Conservation (phyloP, 2,888 invertebrate species). For the Tupiocoris notatus region DNA sequence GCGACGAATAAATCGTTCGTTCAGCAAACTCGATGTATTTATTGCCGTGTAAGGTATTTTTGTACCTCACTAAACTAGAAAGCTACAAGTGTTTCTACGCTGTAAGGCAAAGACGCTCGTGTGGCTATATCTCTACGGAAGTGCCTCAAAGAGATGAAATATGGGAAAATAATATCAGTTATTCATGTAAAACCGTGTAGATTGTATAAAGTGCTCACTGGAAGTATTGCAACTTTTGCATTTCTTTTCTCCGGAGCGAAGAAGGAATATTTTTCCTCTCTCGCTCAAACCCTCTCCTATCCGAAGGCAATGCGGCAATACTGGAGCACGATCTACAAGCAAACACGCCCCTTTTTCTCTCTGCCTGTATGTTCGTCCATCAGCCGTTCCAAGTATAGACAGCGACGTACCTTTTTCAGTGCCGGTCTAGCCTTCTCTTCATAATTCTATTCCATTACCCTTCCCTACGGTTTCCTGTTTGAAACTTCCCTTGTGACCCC, state of each 20-base stretch:
- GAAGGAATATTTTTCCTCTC: too few species aligned
- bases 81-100: neutral
- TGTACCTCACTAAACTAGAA: neutral
- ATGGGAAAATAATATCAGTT: neutral
- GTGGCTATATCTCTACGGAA: neutral
- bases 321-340: neutral
- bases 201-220: slow-evolving; percentile 6
- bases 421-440: neutral
- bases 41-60: too few species aligned
- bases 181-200: neutral
- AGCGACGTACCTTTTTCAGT: neutral
- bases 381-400: neutral
- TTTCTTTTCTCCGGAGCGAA: neutral
- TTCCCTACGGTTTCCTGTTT: neutral
- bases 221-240: slow-evolving; percentile 8
- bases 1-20: too few species aligned
- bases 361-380: slow-evolving; percentile 6
- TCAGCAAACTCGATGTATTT: too few species aligned
- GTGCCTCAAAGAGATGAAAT: neutral
- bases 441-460: slow-evolving; percentile 31
- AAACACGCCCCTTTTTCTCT: slow-evolving; percentile 9
- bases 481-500: neutral
- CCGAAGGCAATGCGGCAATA: neutral
- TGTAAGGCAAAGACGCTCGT: neutral
- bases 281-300: neutral